These are phyloP conservation scores for Fulmarus glacialis DNA, from an alignment of 2,113 vertebrate genomes.

Conservation along the genomic window DNA sequence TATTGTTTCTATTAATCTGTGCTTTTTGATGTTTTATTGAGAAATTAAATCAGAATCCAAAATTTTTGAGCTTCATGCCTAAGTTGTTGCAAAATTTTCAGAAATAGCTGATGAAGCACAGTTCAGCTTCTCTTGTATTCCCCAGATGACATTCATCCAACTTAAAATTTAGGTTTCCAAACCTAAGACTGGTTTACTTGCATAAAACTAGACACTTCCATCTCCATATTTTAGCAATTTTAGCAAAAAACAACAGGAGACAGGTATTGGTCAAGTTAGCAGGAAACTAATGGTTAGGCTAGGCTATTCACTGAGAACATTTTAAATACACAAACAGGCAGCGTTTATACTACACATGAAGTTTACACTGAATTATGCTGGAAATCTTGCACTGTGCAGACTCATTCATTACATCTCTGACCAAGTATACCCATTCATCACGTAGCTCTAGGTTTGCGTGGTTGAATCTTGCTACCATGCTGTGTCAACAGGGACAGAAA, in stretches of 20 bases:
- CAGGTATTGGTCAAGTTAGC: background rate
- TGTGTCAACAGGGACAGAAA: background rate
- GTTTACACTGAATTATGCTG: background rate
- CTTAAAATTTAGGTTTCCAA: background rate
- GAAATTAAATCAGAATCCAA: background rate
- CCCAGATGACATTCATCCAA: background rate
- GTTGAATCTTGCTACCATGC: background rate
- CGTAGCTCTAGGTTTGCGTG: fast-evolving
- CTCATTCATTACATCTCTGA: background rate
- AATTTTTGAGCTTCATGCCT: background rate
- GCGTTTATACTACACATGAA: background rate
- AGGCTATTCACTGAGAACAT: background rate
- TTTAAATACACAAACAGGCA: background rate
- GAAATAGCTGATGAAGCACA: background rate
- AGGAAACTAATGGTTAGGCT: background rate
- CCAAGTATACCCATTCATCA: background rate
- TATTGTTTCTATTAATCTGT: background rate
- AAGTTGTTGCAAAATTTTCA: background rate
- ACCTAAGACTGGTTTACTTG: background rate
- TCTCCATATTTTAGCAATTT: background rate
- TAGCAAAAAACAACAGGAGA: background rate
- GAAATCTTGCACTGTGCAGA: background rate
- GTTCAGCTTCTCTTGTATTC: background rate
- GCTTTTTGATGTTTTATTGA: background rate
- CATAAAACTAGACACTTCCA: background rate